Base-by-base conservation (phyloP, 1,140 invertebrate genomes). In the Aethina tumida region DNA sequence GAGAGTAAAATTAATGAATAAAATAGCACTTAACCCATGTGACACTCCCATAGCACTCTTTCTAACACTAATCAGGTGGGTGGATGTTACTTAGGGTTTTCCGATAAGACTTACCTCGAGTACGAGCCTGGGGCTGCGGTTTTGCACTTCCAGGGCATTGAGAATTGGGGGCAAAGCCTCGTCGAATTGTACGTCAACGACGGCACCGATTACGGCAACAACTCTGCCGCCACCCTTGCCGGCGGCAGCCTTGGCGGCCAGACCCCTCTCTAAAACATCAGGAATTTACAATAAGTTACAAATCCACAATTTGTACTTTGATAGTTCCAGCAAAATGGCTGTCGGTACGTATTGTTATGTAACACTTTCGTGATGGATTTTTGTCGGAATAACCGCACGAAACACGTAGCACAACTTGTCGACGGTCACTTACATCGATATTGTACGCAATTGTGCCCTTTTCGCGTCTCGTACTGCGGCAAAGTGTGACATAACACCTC, bases 101-200 rank as follows among this genome's bases (percentile, higher is more conserved):
- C 5, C 5, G n/a, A 4, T 9, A 6, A 8, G 12, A 35, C 37
- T 43, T 24, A 83, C 77, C 56, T 84, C 79, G 6, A 84, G 64
- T 13, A 84, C 76, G 12, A 83, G 58, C 21, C 74, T 69, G 1
- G 77, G 77, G n/a, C 50, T 77, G 47, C 94, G 78, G 52, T 86
- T 81, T 50, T 81, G 70, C 2, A 98, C 94, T 63, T 98, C 93
- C 49, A 99, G 71, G 21, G 94, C 91, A 75, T 99, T 99, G 22
- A 99, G 76, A 67, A 99, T 99, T 36, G 94, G 87, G 35, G 96
- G 96, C 35, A 99, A 75, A 40, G 79, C 74, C 53, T 96, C 91
- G 45, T 97, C 94, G 58, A 98, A 99, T 65, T 99, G 95, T 9
- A 99, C 96, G 60, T 99, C 96, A 9, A 99, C 96, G 45, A 99